A percentile compares a stretch with the other conserved stretches of the same genome.
These are phyloP conservation scores for Margarornis squamiger DNA, from an alignment of 2,797 vertebrate species.

Conservation along the genomic window DNA sequence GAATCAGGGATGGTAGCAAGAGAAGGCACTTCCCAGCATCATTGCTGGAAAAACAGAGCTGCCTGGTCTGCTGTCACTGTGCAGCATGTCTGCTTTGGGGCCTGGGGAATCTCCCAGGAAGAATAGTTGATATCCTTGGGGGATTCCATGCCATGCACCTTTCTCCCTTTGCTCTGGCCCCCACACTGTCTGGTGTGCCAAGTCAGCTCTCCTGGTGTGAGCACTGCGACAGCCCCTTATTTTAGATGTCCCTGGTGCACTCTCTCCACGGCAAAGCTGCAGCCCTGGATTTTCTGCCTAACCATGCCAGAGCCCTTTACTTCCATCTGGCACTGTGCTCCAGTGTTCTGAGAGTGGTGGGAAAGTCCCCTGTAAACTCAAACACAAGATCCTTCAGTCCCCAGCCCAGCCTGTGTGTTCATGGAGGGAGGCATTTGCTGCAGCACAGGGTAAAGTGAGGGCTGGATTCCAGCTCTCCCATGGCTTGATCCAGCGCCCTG, in stretches of 20 bases:
- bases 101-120: background rate
- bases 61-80: fast-evolving
- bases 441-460: fast-evolving
- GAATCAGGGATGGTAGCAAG: background rate
- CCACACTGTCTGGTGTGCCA: background rate
- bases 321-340: fast-evolving
- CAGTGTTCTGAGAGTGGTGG: background rate
- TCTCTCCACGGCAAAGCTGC: background rate
- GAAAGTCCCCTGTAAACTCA: background rate
- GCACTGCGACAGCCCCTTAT: background rate
- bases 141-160: background rate
- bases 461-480: background rate
- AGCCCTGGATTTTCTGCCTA: background rate
- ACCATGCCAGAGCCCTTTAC: background rate
- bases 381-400: background rate
- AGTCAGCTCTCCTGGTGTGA: fast-evolving
- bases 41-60: background rate
- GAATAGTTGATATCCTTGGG: background rate
- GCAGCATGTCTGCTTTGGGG: fast-evolving
- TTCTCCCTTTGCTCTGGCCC: background rate
- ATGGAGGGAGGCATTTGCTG: background rate
- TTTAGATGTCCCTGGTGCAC: fast-evolving
- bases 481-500: background rate
- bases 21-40: background rate
- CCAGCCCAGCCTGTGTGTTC: fast-evolving